Evolutionary conservation across 2,113 vertebrate species (phyloP), one percentile per base, ranked within the genome.

Genomic region (Sylvietta virens): DNA sequence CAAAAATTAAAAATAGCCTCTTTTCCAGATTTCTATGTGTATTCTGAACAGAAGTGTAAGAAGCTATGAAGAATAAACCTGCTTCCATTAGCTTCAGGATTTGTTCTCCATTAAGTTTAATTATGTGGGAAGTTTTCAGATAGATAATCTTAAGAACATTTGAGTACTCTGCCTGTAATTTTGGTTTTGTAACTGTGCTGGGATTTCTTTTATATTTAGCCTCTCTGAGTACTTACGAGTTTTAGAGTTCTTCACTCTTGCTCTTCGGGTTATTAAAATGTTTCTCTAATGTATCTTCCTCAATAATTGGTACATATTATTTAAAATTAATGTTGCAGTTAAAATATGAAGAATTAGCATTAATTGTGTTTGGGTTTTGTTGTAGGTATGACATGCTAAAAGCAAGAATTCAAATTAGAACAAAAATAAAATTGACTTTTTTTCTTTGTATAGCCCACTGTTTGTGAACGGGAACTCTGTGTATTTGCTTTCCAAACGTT

Each of bases 401-500:
- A 57, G 16, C n/a, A 71, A 37, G 9, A 61, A 40, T 11, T 19
- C 7, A 23, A 47, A 70, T 8, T 35, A 72, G 33, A 85, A 30
- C 27, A 86, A 47, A 76, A 72, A 3, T 58, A 37, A 45, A 85
- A 81, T 76, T 86, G 62, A 42, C 42, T 90, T 90, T 42, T 39
- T 67, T 85, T 86, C 12, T 82, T 23, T 40, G 8, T 93, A 58
- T 84, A 99, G 99, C 99, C 99, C 89, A 99, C 99, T 3, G 98
- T 99, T 79, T 99, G 99, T 97, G 99, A 99, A 95, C 97, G 98
- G 71, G 99, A 99, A 86, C 98, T 99, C 54, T 99, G 99, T 91
- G 99, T 99, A 53, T 99, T 99, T 96, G 98, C 99, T 95, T 99
- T 99, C 95, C 99, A 99, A 98, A 99, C 98, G 26, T 95, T 99